Conservation (phyloP, 1,140 invertebrate genomes). For the Aleiodes sp. region DNA sequence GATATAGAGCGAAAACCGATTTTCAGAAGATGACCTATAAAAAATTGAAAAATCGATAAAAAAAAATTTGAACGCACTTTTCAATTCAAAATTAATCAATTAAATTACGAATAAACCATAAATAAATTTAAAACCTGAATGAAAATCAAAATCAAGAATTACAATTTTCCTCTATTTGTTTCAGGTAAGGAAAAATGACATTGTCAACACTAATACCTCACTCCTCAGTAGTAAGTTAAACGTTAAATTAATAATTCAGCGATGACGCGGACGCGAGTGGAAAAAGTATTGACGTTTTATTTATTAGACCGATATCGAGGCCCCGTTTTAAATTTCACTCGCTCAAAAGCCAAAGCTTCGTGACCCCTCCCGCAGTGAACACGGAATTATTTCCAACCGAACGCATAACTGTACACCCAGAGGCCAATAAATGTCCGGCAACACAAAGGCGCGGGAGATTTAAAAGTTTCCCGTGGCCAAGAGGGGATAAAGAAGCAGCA, state of each 20-base stretch:
- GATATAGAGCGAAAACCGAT: too few species aligned
- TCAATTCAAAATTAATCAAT: too few species aligned
- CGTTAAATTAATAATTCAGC: neutral
- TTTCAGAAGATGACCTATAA: too few species aligned
- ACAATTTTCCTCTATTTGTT: constrained; percentile 10
- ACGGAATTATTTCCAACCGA: constrained; percentile 25
- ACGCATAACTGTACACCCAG: constrained; percentile 30
- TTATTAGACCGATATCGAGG: neutral
- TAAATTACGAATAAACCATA: too few species aligned
- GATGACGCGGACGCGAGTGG: neutral
- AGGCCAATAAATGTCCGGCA: constrained; percentile 28
- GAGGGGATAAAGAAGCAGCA: too few species aligned
- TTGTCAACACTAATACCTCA: neutral
- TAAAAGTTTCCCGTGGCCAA: neutral
- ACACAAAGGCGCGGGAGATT: neutral
- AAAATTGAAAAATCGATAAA: too few species aligned
- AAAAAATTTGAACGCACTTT: too few species aligned
- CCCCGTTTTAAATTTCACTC: too few species aligned
- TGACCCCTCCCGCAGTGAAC: constrained; percentile 12
- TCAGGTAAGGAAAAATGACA: constrained; percentile 17
- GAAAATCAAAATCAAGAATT: too few species aligned
- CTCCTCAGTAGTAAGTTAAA: neutral
- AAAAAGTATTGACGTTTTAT: neutral
- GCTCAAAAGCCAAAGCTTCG: too few species aligned
- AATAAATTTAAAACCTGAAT: too few species aligned